Evolutionary conservation across 1,140 invertebrate species (phyloP).

Genomic region (Drosophila navojoa): DNA sequence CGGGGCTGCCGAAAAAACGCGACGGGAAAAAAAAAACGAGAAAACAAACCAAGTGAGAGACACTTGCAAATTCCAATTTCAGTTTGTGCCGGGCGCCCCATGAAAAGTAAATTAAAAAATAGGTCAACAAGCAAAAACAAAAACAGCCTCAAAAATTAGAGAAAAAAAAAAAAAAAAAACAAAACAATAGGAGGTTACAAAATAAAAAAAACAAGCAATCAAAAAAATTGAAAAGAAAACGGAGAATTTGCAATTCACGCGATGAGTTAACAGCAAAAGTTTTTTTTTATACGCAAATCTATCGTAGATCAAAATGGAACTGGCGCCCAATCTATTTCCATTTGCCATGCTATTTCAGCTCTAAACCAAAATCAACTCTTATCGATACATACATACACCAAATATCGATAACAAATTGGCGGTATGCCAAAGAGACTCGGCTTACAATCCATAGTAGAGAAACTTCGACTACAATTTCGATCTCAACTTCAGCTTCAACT

Average conservation of each 20-base stretch:
- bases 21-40: constrained; percentile 19
- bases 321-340: neutral
- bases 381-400: neutral
- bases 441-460: no score
- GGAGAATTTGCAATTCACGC: constrained; percentile 70
- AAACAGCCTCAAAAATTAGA: constrained; percentile 25
- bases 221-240: neutral
- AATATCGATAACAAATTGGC: neutral
- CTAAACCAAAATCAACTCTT: neutral
- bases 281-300: constrained; percentile 36
- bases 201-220: constrained; percentile 22
- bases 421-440: no score
- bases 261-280: constrained; percentile 73
- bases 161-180: constrained; percentile 1
- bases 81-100: constrained; percentile 34
- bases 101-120: constrained; percentile 72
- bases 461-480: no score
- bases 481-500: no score
- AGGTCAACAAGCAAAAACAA: constrained; percentile 44
- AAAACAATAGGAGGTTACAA: neutral
- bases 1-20: neutral
- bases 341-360: neutral
- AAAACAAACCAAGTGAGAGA: constrained; percentile 38
- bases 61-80: constrained; percentile 72
- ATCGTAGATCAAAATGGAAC: neutral